Conservation (phyloP, 2,113 vertebrate genomes). For the Tauraco erythrolophus region DNA sequence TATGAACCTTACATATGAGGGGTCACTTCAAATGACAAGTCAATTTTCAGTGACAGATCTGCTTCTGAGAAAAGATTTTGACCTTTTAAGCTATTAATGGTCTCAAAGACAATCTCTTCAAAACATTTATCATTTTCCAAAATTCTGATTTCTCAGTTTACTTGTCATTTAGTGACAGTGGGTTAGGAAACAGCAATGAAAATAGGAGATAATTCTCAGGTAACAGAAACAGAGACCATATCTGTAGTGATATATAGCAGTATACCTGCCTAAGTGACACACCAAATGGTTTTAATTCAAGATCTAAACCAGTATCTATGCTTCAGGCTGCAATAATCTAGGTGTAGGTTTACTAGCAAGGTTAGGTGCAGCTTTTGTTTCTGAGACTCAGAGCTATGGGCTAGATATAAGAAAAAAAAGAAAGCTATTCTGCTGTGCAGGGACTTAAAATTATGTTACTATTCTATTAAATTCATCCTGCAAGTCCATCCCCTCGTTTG, state of each 20-base stretch:
- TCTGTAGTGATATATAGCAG: rapidly evolving
- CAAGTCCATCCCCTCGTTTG: neutral
- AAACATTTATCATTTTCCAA: neutral
- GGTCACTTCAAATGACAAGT: neutral
- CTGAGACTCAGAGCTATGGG: neutral
- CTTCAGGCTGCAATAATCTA: neutral
- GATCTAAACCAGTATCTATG: neutral
- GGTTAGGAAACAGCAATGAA: neutral
- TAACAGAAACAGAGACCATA: neutral
- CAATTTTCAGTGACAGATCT: neutral
- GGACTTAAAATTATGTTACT: neutral
- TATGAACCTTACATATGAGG: neutral
- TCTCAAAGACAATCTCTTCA: neutral
- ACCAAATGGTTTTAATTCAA: neutral
- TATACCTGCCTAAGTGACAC: neutral
- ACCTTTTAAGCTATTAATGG: neutral
- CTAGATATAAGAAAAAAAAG: neutral
- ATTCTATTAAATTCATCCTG: neutral
- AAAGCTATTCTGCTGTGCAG: neutral
- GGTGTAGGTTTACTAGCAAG: neutral
- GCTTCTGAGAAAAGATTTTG: neutral
- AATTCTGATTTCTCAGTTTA: neutral
- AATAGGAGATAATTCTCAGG: neutral
- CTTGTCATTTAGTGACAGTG: neutral
- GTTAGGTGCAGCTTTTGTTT: neutral